Evolutionary conservation across 2,797 vertebrate genomes (phyloP).

Genomic region (Amphiprion clarkii): DNA sequence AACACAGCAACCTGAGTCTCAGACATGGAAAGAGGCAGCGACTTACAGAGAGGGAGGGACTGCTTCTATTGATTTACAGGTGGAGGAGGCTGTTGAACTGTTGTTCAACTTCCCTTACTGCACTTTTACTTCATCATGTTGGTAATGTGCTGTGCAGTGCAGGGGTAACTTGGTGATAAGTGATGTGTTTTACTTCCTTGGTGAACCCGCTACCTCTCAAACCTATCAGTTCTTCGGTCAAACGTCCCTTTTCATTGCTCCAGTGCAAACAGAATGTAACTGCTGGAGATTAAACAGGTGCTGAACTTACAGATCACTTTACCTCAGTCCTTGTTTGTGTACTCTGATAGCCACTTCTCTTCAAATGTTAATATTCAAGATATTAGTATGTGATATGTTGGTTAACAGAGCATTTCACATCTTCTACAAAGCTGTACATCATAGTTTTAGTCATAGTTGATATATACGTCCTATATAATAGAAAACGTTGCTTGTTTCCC

Average conservation of each 20-base stretch:
- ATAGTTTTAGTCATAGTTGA: too few relatives aligned
- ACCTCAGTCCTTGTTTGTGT: background rate
- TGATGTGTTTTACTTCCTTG: slow-evolving; percentile 17
- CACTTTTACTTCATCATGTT: background rate
- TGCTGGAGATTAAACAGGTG: slow-evolving; percentile 27
- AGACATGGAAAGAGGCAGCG: slow-evolving; percentile 26
- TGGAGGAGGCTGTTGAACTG: slow-evolving; percentile 12
- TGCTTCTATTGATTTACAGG: slow-evolving; percentile 36
- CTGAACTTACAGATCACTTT: background rate
- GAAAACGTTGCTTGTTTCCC: too few relatives aligned
- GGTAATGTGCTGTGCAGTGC: background rate
- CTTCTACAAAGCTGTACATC: background rate
- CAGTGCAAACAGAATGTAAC: background rate
- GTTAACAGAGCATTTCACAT: background rate
- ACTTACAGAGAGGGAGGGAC: slow-evolving; percentile 5
- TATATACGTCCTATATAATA: too few relatives aligned
- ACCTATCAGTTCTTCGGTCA: slow-evolving; percentile 15
- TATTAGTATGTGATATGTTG: background rate
- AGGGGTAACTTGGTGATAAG: slow-evolving; percentile 9
- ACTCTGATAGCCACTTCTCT: background rate
- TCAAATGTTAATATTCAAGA: background rate
- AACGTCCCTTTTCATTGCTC: background rate
- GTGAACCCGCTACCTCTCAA: background rate
- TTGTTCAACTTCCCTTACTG: slow-evolving; percentile 13
- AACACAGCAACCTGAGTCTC: slow-evolving; percentile 45